Conservation (phyloP, 2,113 vertebrate species). For the Pelusios castaneus region DNA sequence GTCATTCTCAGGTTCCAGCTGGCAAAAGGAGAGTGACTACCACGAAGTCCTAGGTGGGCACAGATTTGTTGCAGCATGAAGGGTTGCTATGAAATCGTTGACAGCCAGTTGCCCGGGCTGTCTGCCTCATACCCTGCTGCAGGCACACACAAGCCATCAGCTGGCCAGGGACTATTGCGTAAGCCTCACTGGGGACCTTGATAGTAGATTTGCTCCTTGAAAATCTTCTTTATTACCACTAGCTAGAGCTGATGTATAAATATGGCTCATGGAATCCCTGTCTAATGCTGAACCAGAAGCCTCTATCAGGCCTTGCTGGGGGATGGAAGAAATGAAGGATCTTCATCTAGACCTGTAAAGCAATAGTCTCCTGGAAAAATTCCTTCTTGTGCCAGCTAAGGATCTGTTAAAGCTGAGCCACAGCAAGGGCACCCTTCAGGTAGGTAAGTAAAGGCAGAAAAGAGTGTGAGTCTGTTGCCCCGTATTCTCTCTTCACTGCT, state of each 20-base stretch:
- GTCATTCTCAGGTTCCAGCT: not conserved
- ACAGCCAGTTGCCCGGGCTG: not conserved
- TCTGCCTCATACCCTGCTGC: not conserved
- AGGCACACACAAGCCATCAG: not conserved
- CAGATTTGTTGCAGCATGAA: not conserved
- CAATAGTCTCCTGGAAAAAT: not conserved
- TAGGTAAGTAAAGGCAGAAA: not conserved
- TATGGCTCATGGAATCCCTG: not conserved
- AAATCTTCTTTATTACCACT: not conserved
- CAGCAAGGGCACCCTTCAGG: not conserved
- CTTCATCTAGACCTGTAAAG: not conserved
- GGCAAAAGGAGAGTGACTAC: not conserved
- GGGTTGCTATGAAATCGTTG: not conserved
- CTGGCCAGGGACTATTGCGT: constrained; percentile 33
- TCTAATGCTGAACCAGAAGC: not conserved
- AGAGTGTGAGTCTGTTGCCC: not conserved
- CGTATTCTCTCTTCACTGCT: not conserved
- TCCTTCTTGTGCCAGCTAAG: too few species aligned
- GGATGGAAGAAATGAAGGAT: not conserved
- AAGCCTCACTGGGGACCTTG: not conserved
- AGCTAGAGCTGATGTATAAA: not conserved
- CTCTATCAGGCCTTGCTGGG: not conserved
- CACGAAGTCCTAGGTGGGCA: not conserved
- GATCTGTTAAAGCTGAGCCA: not conserved
- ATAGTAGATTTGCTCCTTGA: constrained; percentile 38